Percentiles rank a stretch among this genome's conserved stretches.
Conservation (phyloP, 1,140 invertebrate species). For the Lucilia cuprina region DNA sequence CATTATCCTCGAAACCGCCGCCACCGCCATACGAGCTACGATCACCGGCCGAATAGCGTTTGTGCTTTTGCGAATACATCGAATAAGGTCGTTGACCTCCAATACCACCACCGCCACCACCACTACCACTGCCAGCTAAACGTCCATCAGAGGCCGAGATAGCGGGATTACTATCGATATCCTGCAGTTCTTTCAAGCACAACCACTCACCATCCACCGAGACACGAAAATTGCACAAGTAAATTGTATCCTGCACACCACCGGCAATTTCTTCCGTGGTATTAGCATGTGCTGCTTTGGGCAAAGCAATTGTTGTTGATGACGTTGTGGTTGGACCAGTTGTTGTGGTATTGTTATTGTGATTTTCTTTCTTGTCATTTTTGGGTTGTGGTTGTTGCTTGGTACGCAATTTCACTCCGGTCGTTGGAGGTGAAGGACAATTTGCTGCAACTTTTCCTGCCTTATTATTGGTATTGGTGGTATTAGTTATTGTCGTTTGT, state of each 20-base stretch:
- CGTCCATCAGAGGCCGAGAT: slow-evolving; percentile 24
- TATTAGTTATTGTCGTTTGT: slow-evolving; percentile 42
- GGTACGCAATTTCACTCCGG: slow-evolving; percentile 4
- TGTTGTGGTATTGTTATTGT: slow-evolving; percentile 37
- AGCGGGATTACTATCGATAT: slow-evolving; percentile 72
- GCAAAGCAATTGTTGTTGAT: slow-evolving; percentile 50
- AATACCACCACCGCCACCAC: not conserved
- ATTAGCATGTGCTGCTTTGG: slow-evolving; percentile 57
- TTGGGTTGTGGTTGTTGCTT: slow-evolving; percentile 20
- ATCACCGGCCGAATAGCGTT: slow-evolving; percentile 48
- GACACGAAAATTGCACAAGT: slow-evolving; percentile 95
- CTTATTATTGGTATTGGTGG: slow-evolving; percentile 11
- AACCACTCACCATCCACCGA: slow-evolving; percentile 97
- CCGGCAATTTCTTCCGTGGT: slow-evolving; percentile 73
- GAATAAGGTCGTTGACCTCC: slow-evolving; percentile 9
- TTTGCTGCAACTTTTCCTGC: not conserved
- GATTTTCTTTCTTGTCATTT: slow-evolving; percentile 7
- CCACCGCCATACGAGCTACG: slow-evolving; percentile 29
- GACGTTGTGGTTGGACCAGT: slow-evolving; percentile 33
- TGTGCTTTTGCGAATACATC: slow-evolving; percentile 48
- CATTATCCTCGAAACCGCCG: slow-evolving; percentile 56
- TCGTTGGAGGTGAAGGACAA: slow-evolving; percentile 3
- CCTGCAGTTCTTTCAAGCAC: slow-evolving; percentile 92
- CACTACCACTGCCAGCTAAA: not conserved
- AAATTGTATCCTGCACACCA: slow-evolving; percentile 94